A percentile compares a stretch with the other conserved stretches of the same genome.
phyloP scores from a whole-genome alignment of 2,113 vertebrate genomes.

The Todiramphus saurophagus region DNA sequence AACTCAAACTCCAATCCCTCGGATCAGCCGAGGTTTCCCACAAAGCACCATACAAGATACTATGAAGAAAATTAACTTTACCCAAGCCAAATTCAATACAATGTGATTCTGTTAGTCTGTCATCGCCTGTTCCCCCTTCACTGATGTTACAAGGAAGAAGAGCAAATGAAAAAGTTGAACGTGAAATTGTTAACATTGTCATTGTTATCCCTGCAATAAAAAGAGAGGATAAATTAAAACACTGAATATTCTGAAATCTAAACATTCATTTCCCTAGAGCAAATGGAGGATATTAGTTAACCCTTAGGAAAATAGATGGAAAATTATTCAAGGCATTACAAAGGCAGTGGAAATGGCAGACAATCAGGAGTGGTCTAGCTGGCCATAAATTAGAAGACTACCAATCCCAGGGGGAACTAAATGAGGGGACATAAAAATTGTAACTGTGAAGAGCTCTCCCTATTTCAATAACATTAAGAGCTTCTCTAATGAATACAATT shows the following conservation, averaged over 20 bases:
- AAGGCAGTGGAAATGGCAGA: neutral
- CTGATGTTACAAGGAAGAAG: neutral
- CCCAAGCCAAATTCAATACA: neutral
- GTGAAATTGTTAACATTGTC: neutral
- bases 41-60: neutral
- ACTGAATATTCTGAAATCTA: neutral
- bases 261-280: neutral
- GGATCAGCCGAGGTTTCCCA: too few species aligned
- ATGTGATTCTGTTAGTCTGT: neutral
- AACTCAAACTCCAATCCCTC: too few species aligned
- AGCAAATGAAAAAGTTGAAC: neutral
- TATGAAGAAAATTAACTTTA: neutral
- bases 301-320: neutral
- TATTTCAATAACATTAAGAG: constrained; percentile 13
- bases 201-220: neutral
- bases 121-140: neutral
- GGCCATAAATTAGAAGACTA: neutral
- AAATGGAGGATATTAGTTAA: neutral
- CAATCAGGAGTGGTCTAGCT: neutral
- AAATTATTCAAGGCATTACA: neutral
- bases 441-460: neutral
- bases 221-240: neutral
- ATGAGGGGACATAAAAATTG: neutral
- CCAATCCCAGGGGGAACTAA: neutral
- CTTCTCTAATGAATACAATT: neutral